phyloP scores from a whole-genome alignment of 2,113 vertebrate genomes.

The Indri indri region DNA sequence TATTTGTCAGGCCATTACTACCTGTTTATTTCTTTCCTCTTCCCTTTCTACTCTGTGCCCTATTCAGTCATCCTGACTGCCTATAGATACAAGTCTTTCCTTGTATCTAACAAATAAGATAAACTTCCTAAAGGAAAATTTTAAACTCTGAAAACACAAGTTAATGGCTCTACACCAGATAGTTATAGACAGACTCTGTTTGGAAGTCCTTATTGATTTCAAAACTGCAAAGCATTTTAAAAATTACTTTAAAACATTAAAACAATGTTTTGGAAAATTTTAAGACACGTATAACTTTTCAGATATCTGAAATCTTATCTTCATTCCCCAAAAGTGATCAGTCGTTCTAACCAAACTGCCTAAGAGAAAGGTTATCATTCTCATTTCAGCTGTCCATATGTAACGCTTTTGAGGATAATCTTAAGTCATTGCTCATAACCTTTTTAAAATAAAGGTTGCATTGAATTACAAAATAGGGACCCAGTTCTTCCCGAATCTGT shows the following conservation, averaged over 20 bases:
- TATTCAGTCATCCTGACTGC: background rate
- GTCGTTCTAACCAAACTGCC: background rate
- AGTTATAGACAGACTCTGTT: background rate
- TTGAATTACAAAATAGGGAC: background rate
- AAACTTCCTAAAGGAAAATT: background rate
- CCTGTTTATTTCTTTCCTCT: background rate
- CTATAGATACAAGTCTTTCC: background rate
- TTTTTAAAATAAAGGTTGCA: background rate
- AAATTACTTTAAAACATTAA: conserved; percentile 30
- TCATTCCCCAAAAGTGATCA: background rate
- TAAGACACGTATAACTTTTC: background rate
- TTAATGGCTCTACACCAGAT: background rate
- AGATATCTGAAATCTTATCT: background rate
- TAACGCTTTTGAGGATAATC: background rate
- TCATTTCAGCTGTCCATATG: background rate
- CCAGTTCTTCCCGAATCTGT: background rate
- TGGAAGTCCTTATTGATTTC: background rate
- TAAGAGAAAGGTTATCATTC: background rate
- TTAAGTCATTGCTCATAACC: background rate
- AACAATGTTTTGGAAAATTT: conserved; percentile 9
- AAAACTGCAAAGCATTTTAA: background rate
- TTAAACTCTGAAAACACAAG: conserved; percentile 9
- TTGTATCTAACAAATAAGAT: background rate
- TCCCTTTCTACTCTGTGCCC: background rate
- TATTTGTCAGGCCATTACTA: background rate